Conservation (phyloP, 92 coral and sea anemone genomes). For the Zoanthus gigantus region DNA sequence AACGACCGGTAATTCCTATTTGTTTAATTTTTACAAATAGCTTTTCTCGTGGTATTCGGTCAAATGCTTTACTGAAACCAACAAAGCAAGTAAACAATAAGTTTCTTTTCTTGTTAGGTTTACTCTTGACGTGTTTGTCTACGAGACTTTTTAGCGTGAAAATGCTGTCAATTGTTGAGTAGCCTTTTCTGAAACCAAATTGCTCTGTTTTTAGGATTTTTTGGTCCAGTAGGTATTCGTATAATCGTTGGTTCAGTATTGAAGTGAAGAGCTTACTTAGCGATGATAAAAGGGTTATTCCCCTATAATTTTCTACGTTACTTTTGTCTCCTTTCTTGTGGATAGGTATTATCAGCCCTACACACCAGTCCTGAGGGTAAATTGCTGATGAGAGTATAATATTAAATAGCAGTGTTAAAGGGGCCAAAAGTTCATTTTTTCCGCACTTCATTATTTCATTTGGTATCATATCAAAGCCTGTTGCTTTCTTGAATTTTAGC, state of each 20-base stretch:
- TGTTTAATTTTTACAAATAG: too few species aligned
- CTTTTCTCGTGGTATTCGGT: too few species aligned
- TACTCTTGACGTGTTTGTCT: too few species aligned
- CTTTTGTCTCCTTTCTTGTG: slow-evolving; percentile 61
- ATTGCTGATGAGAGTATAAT: slow-evolving; percentile 45
- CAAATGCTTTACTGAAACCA: too few species aligned
- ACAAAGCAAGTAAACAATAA: too few species aligned
- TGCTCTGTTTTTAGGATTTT: background rate
- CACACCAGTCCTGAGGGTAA: slow-evolving; percentile 51
- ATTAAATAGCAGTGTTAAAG: slow-evolving; percentile 45
- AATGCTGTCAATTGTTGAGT: too few species aligned
- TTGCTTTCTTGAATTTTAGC: slow-evolving; percentile 59
- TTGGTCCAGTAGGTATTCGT: background rate
- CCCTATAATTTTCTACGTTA: slow-evolving; percentile 30
- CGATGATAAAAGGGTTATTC: slow-evolving; percentile 44
- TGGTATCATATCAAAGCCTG: slow-evolving; percentile 62
- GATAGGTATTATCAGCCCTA: slow-evolving; percentile 62
- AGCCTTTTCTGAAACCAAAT: too few species aligned
- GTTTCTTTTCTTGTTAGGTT: too few species aligned
- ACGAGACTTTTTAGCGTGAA: too few species aligned
- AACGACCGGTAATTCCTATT: too few species aligned
- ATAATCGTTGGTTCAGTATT: background rate
- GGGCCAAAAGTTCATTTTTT: slow-evolving; percentile 19
- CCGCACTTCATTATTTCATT: slow-evolving; percentile 60
- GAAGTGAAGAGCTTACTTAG: background rate